These are phyloP conservation scores for Pentalonia nigronervosa DNA, from an alignment of 1,140 invertebrate genomes.

Conservation along the genomic window DNA sequence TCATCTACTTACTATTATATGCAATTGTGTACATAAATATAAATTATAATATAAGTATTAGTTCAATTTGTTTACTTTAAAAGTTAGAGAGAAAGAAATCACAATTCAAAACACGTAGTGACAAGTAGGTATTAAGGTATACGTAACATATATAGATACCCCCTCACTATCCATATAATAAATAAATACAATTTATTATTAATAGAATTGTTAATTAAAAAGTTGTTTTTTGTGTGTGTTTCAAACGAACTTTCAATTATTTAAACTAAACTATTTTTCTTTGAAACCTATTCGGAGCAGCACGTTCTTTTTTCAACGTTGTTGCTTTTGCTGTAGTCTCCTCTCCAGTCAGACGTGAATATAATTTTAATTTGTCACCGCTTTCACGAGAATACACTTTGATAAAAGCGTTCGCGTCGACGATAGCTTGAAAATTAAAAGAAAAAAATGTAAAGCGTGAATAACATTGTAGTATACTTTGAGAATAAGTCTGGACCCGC, in stretches of 20 bases:
- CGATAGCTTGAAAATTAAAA: not conserved
- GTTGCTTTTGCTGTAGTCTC: not conserved
- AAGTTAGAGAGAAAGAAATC: not conserved
- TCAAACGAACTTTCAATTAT: not conserved
- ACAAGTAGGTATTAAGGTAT: not conserved
- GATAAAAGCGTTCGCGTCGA: not conserved
- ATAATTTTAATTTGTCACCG: not conserved
- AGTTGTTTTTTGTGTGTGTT: not conserved
- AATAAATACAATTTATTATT: not conserved
- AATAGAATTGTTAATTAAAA: constrained; percentile 20
- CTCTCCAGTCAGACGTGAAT: not conserved
- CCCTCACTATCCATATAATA: not conserved
- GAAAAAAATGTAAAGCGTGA: not conserved
- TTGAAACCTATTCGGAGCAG: not conserved
- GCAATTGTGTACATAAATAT: not conserved
- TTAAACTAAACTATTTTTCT: not conserved
- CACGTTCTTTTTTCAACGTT: not conserved
- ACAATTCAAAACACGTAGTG: not conserved
- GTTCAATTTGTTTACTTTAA: not conserved
- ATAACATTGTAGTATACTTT: not conserved
- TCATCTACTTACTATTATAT: not conserved
- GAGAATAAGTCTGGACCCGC: not conserved
- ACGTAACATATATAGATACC: not conserved
- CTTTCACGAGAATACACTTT: not conserved
- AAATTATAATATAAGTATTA: not conserved